Evolutionary conservation across 1,140 invertebrate species (phyloP).

Genomic region (Ylistrum balloti): DNA sequence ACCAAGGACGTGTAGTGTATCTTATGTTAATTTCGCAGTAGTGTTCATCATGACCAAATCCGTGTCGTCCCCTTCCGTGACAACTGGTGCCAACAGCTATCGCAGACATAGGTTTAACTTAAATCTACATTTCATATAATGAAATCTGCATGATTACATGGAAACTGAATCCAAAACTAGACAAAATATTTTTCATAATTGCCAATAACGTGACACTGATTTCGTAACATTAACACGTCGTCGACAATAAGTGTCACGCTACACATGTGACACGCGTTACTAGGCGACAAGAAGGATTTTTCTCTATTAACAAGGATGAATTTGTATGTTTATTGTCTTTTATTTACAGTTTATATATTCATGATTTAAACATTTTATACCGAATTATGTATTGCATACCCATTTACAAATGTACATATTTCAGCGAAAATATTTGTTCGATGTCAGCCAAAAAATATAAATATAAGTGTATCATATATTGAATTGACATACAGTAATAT

Average conservation of each 20-base stretch:
- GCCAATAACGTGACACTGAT: background rate
- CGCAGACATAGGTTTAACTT: background rate
- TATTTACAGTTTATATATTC: background rate
- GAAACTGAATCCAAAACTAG: background rate
- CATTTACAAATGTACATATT: too few relatives aligned
- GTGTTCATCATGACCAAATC: background rate
- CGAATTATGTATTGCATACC: too few relatives aligned
- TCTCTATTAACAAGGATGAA: background rate
- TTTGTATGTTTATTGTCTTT: background rate
- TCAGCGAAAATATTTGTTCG: too few relatives aligned
- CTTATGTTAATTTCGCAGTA: background rate
- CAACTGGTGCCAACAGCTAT: background rate
- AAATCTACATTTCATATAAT: conserved; percentile 2
- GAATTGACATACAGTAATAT: too few relatives aligned
- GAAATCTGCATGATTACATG: conserved; percentile 24
- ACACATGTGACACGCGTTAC: background rate
- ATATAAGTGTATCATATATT: too few relatives aligned
- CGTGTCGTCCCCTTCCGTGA: background rate
- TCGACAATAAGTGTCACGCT: background rate
- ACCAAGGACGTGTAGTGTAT: conserved; percentile 7
- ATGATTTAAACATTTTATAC: too few relatives aligned
- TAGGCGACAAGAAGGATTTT: background rate
- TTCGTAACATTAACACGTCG: background rate
- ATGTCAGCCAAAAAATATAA: too few relatives aligned
- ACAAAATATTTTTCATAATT: conserved; percentile 21